Evolutionary conservation across 2,797 vertebrate species (phyloP), one percentile per base, ranked within the genome.

Genomic region (Bufotes viridis): DNA sequence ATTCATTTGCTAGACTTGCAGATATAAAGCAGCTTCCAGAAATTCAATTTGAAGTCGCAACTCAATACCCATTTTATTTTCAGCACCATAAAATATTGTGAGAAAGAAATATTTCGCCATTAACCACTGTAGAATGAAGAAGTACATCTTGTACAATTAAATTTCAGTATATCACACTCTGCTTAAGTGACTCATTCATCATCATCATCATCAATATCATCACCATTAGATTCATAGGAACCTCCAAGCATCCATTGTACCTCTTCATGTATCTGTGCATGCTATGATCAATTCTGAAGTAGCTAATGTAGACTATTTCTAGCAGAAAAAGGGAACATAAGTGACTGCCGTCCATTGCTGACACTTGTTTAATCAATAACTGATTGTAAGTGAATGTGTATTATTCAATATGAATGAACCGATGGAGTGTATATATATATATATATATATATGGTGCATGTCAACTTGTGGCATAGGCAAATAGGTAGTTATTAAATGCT

Each of bases 31-130:
- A 72, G n/a, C 65, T 58, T 58, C 67, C 53, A 57, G 53, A 58
- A 83, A 72, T 83, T 15, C 51, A 29, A 29, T 57, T 42, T 82
- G 24, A 70, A 70, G 49, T 34, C 65, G 34, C 15, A 67, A 26
- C 22, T 82, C 51, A 67, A 53, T 55, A 29, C 24, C 69, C 81
- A 82, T 26, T 29, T 57, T 70, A 72, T 61, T 80, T 79, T 83
- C 51, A 83, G 78, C 24, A 6, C 51, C 53, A 72, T 58, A 83
- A 82, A 83, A 72, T 57, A 34, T 57, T 58, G n/a, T 34, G 10
- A 80, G 22, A 55, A 55, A 78, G 49, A 55, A 78, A 78, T 78
- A 78, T 78, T 78, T 78, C 75, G 51, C 75, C 55, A 78, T n/a
- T 55, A 53, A 78, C 20, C 51, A 7, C 42, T 24, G 49, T 24